Evolutionary conservation across 2,888 invertebrate species (phyloP).

Genomic region (Dynastes tityus): DNA sequence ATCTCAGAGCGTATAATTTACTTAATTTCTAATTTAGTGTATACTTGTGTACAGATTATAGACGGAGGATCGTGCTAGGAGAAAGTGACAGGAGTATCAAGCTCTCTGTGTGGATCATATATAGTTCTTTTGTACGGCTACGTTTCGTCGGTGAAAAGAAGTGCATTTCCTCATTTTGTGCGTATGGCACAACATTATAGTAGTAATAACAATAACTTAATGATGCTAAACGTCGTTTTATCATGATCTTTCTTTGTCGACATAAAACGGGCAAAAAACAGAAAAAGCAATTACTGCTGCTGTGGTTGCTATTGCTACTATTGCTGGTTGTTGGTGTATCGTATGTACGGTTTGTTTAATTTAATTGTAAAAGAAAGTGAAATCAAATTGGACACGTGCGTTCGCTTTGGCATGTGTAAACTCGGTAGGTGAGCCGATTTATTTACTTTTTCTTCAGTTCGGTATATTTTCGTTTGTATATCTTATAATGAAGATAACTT

Average conservation of each 20-base stretch:
- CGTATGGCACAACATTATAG: not conserved
- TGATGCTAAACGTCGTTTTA: not conserved
- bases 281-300: not conserved
- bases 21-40: constrained; percentile 8
- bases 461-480: no score
- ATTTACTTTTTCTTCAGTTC: not conserved
- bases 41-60: not conserved
- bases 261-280: constrained; percentile 4
- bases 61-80: not conserved
- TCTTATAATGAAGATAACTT: no score
- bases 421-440: constrained; percentile 1
- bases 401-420: not conserved
- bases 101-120: not conserved
- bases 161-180: constrained; percentile 20
- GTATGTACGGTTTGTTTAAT: constrained; percentile 2
- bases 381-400: not conserved
- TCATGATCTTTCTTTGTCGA: not conserved
- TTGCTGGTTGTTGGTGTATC: not conserved
- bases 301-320: no score
- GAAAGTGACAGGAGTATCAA: constrained; percentile 11
- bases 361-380: constrained; percentile 27
- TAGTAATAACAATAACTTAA: constrained; percentile 12
- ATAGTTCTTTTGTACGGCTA: not conserved
- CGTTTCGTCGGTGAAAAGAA: constrained; percentile 15
- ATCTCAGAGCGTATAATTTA: not conserved